These are phyloP conservation scores for Nomada ruficornis DNA, from an alignment of 2,888 invertebrate genomes.

Conservation along the genomic window DNA sequence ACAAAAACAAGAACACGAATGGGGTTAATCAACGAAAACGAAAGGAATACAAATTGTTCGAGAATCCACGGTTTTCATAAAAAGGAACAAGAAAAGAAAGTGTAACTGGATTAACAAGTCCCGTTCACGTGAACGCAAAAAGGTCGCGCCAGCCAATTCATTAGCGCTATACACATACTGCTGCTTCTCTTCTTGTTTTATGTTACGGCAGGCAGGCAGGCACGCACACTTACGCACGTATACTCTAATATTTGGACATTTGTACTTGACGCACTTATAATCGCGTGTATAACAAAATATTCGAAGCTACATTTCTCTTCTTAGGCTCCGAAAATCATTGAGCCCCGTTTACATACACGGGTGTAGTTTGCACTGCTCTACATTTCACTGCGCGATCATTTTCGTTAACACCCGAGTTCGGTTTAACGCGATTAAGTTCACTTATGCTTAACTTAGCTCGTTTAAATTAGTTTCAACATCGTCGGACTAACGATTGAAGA, in stretches of 20 bases:
- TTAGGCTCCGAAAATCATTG: constrained; percentile 38
- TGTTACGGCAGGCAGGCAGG: constrained; percentile 47
- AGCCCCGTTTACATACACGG: constrained; percentile 47
- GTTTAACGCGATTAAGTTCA: neutral
- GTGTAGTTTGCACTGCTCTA: constrained; percentile 62
- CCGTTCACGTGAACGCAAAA: constrained; percentile 1
- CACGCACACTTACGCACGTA: constrained; percentile 64
- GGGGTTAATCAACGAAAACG: constrained; percentile 1
- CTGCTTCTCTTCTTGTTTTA: constrained; percentile 14
- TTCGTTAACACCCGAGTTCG: constrained; percentile 2
- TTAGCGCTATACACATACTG: constrained; percentile 30
- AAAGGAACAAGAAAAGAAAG: neutral
- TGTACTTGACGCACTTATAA: constrained; percentile 77
- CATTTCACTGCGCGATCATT: constrained; percentile 6
- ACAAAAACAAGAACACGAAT: constrained; percentile 31
- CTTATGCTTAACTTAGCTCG: no score
- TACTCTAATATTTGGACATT: constrained; percentile 74
- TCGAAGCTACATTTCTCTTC: constrained; percentile 63
- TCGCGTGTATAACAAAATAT: constrained; percentile 79
- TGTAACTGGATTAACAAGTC: constrained; percentile 35
- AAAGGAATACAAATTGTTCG: neutral
- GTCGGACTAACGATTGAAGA: neutral
- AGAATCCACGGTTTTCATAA: constrained; percentile 1
- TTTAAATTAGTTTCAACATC: neutral
- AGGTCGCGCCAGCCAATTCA: constrained; percentile 8